Base-by-base conservation (phyloP, 2,888 invertebrate species). In the Cepaea hortensis region DNA sequence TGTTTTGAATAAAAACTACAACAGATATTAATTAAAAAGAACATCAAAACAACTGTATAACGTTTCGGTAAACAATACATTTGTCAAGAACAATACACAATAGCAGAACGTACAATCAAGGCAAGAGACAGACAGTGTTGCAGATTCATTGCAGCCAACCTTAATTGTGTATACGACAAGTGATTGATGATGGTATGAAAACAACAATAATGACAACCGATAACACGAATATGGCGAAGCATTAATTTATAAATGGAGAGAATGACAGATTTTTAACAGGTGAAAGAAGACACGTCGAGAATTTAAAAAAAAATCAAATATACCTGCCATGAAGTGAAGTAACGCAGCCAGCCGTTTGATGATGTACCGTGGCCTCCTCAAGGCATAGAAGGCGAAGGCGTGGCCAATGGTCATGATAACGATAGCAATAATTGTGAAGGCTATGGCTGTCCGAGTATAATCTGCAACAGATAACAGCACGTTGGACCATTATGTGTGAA, bases 291-390 rank as follows among this genome's bases (percentile, higher is more conserved):
- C 35, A 35, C 35, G 35, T 35, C 35, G 35, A 35, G 35, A 35
- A 35, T 35, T 35, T 35, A 35, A 35, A 35, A 35, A 35, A 35
- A 35, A 35, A 35, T 35, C 35, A 61, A 1, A 76, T 89, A 81
- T 94, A 97, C 97, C 96, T 93, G 97, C 96, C 87, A 98, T 96
- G 91, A 98, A 96, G 93, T 97, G 97, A 88, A 97, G 96, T 46
- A 97, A 97, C 0, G 97, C 97, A 5, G 97, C 97, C 50, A 98
- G 95, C 70, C 98, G 95, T 94, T 98, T 98, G 95, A 97, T 97
- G 96, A 97, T 97, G 94, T 98, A 98, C 6, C 97, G 96, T 4
- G 97, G 97, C 93, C 97, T 97, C 90, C 96, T 95, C 93, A 98
- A 97, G 23, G 97, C 97, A 94, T 98, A 98, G 89, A 96, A 96